Conservation (phyloP, 23 tunicate genomes). For the Diplosoma virens region DNA sequence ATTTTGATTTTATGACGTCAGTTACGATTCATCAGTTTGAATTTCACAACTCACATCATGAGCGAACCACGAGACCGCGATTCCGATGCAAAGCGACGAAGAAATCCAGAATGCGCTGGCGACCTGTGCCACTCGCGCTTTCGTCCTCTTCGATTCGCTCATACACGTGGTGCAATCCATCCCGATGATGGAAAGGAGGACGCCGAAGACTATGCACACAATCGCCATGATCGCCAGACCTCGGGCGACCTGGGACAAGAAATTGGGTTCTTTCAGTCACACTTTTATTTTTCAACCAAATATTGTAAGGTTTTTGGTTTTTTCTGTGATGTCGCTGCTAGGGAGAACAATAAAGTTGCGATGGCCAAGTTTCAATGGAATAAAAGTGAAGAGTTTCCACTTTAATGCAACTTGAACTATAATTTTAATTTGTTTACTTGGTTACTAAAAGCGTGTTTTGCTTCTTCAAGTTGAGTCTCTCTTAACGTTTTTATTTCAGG, state of each 20-base stretch:
- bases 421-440: too few relatives aligned
- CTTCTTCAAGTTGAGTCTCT: too few relatives aligned
- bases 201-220: conserved; percentile 50
- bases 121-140: conserved; percentile 48
- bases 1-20: too few relatives aligned
- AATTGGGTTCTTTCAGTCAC: not conserved
- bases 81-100: conserved; percentile 72
- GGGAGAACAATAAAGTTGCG: too few relatives aligned
- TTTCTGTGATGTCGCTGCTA: too few relatives aligned
- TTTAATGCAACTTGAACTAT: too few relatives aligned
- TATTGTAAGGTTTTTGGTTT: not conserved
- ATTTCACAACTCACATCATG: conserved; percentile 54
- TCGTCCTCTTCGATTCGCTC: conserved; percentile 35
- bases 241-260: conserved; percentile 68
- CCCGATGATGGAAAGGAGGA: conserved; percentile 72
- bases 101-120: conserved; percentile 61
- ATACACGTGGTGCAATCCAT: conserved; percentile 88
- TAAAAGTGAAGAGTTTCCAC: too few relatives aligned
- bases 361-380: too few relatives aligned
- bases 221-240: conserved; percentile 62
- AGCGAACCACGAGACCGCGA: conserved; percentile 87
- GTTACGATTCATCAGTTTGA: too few relatives aligned
- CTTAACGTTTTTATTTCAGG: too few relatives aligned
- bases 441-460: too few relatives aligned
- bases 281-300: not conserved